Conservation (phyloP, 1,140 invertebrate genomes). For the Bombus huntii region DNA sequence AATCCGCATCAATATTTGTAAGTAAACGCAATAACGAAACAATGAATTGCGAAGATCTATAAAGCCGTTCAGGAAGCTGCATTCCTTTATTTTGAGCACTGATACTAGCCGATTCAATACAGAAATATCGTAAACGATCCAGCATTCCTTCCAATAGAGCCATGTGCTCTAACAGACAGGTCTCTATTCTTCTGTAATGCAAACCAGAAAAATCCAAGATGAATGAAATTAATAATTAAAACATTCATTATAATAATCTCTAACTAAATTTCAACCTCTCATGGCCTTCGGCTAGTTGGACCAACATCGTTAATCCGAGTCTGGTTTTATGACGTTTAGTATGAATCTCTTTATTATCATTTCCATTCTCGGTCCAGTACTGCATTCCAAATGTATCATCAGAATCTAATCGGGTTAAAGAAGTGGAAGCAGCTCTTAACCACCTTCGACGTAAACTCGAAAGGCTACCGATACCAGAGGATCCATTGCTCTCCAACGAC, state of each 20-base stretch:
- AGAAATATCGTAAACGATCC: conserved; percentile 86
- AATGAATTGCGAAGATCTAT: conserved; percentile 68
- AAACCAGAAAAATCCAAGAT: not conserved
- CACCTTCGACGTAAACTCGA: conserved; percentile 84
- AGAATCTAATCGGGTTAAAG: conserved; percentile 78
- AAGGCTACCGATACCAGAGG: conserved; percentile 78
- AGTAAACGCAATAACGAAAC: conserved; percentile 73
- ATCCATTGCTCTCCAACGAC: conserved; percentile 74
- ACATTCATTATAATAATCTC: not conserved
- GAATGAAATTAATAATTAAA: not conserved
- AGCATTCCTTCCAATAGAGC: conserved; percentile 90
- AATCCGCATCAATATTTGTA: conserved; percentile 56
- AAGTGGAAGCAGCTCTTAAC: conserved; percentile 83
- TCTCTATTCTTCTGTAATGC: conserved; percentile 81
- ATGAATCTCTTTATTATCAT: conserved; percentile 59
- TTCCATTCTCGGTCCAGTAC: conserved; percentile 70
- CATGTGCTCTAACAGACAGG: conserved; percentile 91
- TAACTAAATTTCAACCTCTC: conserved; percentile 70
- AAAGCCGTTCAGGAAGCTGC: conserved; percentile 70
- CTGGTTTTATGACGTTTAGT: conserved; percentile 79
- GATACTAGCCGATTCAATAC: conserved; percentile 65
- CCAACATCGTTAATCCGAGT: conserved; percentile 83
- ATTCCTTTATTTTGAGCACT: conserved; percentile 59
- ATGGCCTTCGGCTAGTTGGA: conserved; percentile 75
- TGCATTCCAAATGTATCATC: conserved; percentile 76